phyloP scores from a whole-genome alignment of 2,113 vertebrate species.

The Stomatorhinus ivindoensis region DNA sequence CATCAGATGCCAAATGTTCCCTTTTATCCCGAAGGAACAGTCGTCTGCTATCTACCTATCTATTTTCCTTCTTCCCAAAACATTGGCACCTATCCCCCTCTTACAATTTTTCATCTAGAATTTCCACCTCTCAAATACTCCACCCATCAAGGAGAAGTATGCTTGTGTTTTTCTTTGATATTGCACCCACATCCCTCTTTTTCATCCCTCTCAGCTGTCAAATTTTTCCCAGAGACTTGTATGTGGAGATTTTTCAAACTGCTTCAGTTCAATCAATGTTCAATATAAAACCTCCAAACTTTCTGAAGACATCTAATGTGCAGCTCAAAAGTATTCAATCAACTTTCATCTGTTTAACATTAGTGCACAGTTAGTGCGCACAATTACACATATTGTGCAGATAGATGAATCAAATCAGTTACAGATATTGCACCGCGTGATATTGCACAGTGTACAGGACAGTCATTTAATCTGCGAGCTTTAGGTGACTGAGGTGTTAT shows the following conservation, averaged over 20 bases:
- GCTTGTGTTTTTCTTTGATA: background rate
- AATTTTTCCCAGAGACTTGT: background rate
- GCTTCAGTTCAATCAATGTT: background rate
- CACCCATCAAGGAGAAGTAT: background rate
- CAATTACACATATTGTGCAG: too few relatives aligned
- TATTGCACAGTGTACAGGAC: too few relatives aligned
- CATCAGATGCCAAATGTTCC: background rate
- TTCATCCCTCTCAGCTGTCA: background rate
- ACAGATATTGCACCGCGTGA: too few relatives aligned
- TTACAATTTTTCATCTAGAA: background rate
- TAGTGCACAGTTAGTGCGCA: background rate
- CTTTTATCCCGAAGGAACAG: background rate
- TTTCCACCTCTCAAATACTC: background rate
- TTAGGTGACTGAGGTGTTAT: too few relatives aligned
- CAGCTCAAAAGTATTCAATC: background rate
- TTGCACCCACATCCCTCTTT: background rate
- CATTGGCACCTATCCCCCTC: background rate
- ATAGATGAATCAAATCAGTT: too few relatives aligned
- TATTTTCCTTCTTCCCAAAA: too few relatives aligned
- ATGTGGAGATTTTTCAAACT: background rate
- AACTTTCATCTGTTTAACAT: background rate
- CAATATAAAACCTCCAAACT: background rate
- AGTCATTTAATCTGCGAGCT: too few relatives aligned
- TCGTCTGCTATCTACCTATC: background rate
- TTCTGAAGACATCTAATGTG: background rate